Conservation (phyloP, 2,888 invertebrate species). For the Campoplex nolae region DNA sequence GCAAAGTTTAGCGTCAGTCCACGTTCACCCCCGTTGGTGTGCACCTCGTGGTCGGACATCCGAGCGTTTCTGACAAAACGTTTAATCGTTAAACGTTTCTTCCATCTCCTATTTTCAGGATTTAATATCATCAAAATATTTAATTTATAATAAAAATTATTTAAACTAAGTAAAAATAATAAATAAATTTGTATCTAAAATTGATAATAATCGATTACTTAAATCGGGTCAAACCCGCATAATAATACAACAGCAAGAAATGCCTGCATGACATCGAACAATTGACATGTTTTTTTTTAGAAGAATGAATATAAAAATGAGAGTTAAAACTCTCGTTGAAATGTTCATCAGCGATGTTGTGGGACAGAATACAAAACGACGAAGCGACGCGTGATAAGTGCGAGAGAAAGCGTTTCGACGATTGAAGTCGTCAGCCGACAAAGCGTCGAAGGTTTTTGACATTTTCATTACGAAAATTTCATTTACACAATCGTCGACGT, state of each 20-base stretch:
- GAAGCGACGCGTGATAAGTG: not conserved
- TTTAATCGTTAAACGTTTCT: not conserved
- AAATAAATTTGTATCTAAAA: not conserved
- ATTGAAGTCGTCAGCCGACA: not conserved
- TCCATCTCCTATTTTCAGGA: not conserved
- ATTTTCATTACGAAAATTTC: slow-evolving; percentile 4
- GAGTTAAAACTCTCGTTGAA: not conserved
- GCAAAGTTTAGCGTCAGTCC: slow-evolving; percentile 74
- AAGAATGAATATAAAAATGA: slow-evolving; percentile 16
- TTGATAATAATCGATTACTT: not conserved
- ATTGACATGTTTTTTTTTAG: not conserved
- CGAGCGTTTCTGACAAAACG: not conserved
- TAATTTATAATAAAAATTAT: not conserved
- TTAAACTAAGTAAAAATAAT: not conserved
- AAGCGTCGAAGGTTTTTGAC: not conserved
- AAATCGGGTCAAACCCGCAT: not conserved
- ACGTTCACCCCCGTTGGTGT: slow-evolving; percentile 73
- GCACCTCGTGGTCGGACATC: slow-evolving; percentile 45
- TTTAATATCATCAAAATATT: not conserved
- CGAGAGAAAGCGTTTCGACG: not conserved
- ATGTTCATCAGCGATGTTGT: slow-evolving; percentile 5
- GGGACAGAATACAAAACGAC: not conserved
- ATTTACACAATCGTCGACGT: not conserved
- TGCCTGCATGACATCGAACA: not conserved
- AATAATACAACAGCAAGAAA: not conserved